These are phyloP conservation scores for Temnopleurus reevesii DNA, from an alignment of 53 echinoderm and acorn worm genomes.

Conservation along the genomic window DNA sequence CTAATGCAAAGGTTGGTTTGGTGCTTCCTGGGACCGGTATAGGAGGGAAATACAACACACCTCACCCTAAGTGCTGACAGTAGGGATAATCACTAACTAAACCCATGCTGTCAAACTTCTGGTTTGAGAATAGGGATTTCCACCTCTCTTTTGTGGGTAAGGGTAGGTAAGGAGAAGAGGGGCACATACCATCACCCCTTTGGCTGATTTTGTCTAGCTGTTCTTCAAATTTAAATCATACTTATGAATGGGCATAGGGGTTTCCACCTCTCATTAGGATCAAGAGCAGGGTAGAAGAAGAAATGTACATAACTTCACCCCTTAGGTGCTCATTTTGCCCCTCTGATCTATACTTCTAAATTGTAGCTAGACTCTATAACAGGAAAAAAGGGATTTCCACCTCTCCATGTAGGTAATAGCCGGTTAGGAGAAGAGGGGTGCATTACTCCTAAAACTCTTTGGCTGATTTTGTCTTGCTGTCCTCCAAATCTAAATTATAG, in stretches of 20 bases:
- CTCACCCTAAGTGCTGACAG: slow-evolving; percentile 24
- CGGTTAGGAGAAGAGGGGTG: no score
- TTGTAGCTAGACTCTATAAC: background rate
- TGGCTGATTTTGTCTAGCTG: no score
- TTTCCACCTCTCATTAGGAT: no score
- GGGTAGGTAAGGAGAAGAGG: no score
- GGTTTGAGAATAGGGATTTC: slow-evolving; percentile 23
- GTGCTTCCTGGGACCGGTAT: background rate
- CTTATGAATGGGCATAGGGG: no score
- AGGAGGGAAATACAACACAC: slow-evolving; percentile 29
- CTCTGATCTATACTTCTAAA: background rate
- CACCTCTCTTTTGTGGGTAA: background rate
- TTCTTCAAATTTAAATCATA: no score
- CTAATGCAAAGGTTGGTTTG: slow-evolving; percentile 36
- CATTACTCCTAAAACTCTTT: no score
- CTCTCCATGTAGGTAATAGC: background rate
- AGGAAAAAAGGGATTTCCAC: background rate
- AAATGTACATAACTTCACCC: no score
- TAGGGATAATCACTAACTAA: background rate
- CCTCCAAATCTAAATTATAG: no score
- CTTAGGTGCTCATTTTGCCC: background rate
- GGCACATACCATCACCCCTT: no score
- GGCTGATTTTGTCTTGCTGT: no score
- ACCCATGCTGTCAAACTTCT: background rate
- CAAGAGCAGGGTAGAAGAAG: no score